A percentile compares a stretch with the other conserved stretches of the same genome.
Evolutionary conservation across 2,797 vertebrate species (phyloP).

Genomic region (Sebastes variabilis): DNA sequence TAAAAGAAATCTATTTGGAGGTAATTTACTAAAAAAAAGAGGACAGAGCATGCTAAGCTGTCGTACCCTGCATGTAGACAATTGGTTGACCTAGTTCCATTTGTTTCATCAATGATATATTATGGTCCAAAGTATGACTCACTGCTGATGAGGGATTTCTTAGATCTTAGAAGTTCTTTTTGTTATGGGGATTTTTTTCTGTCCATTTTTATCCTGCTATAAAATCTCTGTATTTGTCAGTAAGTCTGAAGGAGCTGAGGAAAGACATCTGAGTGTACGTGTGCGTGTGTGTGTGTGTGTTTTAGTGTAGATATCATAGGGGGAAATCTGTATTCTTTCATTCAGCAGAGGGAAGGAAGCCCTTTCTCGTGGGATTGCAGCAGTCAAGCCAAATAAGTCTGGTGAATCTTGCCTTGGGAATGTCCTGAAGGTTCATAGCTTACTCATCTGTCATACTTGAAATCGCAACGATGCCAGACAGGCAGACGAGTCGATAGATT

Average conservation of each 20-base stretch:
- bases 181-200: neutral
- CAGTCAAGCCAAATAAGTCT: constrained; percentile 21
- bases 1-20: neutral
- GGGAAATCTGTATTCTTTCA: constrained; percentile 3
- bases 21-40: neutral
- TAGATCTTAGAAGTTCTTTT: neutral
- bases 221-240: neutral
- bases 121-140: neutral
- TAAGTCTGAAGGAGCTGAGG: neutral
- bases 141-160: neutral
- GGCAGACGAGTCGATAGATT: neutral
- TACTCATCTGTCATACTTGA: constrained; percentile 26
- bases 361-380: neutral
- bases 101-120: neutral
- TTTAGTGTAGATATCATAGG: neutral
- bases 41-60: neutral
- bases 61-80: neutral
- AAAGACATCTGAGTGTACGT: neutral
- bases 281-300: neutral
- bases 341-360: neutral
- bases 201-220: neutral
- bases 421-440: constrained; percentile 22
- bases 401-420: constrained; percentile 16
- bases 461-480: constrained; percentile 1
- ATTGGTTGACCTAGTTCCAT: neutral